Conservation (phyloP, 2,888 invertebrate species). For the Lycophotia porphyrea region DNA sequence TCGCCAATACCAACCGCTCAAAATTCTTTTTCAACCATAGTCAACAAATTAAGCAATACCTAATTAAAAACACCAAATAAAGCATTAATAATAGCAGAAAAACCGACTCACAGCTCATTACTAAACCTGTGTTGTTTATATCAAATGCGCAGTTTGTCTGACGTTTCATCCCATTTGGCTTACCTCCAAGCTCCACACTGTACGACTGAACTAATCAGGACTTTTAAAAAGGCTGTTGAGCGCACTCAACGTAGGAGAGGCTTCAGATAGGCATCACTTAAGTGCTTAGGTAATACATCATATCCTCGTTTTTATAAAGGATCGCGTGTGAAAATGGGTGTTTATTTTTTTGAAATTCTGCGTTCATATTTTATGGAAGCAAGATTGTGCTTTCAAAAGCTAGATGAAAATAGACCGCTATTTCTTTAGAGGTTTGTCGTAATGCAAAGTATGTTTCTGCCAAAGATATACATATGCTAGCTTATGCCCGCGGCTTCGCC, state of each 20-base stretch:
- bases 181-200: conserved; percentile 30
- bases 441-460: conserved; percentile 1
- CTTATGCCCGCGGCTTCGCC: no score
- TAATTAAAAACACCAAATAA: conserved; percentile 46
- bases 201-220: conserved; percentile 40
- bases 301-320: conserved; percentile 21
- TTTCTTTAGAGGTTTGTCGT: neutral
- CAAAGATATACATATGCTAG: no score
- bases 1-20: neutral
- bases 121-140: conserved; percentile 30
- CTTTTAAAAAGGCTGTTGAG: conserved; percentile 36
- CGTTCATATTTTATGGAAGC: conserved; percentile 6
- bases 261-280: conserved; percentile 36
- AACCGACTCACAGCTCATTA: conserved; percentile 29
- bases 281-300: conserved; percentile 18
- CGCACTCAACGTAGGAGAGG: conserved; percentile 14
- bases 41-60: conserved; percentile 27
- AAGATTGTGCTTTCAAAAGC: neutral
- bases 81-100: conserved; percentile 41
- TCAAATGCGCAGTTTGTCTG: conserved; percentile 23
- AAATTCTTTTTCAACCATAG: neutral
- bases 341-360: conserved; percentile 7
- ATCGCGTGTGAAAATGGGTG: neutral
- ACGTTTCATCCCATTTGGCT: conserved; percentile 56
- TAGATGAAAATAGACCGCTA: neutral